These are phyloP conservation scores for Drosophila rellima DNA, from an alignment of 2,888 invertebrate genomes.

Conservation along the genomic window DNA sequence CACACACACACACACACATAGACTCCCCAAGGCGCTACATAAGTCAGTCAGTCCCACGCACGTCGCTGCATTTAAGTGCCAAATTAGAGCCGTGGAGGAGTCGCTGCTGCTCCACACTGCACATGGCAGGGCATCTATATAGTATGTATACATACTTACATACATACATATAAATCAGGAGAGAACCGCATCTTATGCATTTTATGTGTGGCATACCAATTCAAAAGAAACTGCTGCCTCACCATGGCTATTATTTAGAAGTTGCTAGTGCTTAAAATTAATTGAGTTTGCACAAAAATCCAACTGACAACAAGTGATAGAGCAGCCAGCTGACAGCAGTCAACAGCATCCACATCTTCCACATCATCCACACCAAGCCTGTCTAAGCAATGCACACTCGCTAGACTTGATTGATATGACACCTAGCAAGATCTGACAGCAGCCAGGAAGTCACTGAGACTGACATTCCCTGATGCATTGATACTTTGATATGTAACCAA, in stretches of 20 bases:
- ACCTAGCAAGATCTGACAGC: slow-evolving; percentile 43
- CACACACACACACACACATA: slow-evolving; percentile 2
- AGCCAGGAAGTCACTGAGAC: slow-evolving; percentile 10
- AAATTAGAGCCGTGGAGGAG: slow-evolving; percentile 65
- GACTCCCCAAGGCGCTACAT: slow-evolving; percentile 35
- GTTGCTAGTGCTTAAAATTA: slow-evolving; percentile 49
- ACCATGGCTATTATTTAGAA: slow-evolving; percentile 49
- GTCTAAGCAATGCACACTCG: slow-evolving; percentile 13
- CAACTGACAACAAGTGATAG: slow-evolving; percentile 3
- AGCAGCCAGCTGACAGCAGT: not conserved
- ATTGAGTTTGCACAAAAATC: slow-evolving; percentile 56
- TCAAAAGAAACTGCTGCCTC: slow-evolving; percentile 54
- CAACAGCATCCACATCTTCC: slow-evolving; percentile 4
- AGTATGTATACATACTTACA: slow-evolving; percentile 37
- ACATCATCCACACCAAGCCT: not conserved
- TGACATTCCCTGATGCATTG: slow-evolving; percentile 31
- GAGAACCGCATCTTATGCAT: slow-evolving; percentile 53
- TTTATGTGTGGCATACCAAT: slow-evolving; percentile 62
- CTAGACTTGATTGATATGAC: slow-evolving; percentile 62
- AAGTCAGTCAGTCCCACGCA: slow-evolving; percentile 70
- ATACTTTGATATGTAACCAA: slow-evolving; percentile 34
- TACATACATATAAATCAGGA: slow-evolving; percentile 62
- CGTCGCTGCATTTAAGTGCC: slow-evolving; percentile 81
- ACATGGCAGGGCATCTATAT: slow-evolving; percentile 45
- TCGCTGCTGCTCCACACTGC: slow-evolving; percentile 29